Conservation (phyloP, 2,797 vertebrate species). For the Typhlichthys subterraneus region DNA sequence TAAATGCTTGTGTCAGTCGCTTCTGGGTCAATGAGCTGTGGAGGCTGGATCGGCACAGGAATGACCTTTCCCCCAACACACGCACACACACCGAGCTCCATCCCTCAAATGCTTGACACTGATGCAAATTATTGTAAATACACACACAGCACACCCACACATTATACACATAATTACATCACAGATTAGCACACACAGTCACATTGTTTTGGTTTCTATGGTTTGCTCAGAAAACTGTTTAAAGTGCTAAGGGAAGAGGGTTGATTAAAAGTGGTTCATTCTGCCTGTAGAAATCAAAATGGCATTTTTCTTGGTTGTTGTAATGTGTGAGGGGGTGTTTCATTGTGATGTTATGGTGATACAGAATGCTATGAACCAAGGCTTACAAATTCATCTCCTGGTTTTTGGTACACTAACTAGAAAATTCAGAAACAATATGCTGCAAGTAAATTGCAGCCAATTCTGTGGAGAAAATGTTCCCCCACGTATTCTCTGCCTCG, state of each 20-base stretch:
- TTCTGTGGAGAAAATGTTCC: neutral
- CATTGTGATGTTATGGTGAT: neutral
- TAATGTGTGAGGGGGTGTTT: neutral
- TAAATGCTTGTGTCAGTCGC: constrained; percentile 70
- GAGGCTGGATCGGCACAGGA: constrained; percentile 41
- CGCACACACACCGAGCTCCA: neutral
- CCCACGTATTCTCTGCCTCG: neutral
- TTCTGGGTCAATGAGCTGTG: constrained; percentile 67
- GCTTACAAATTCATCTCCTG: neutral
- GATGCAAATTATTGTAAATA: neutral
- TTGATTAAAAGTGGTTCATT: no score
- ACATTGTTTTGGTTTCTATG: no score
- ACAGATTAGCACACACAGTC: no score
- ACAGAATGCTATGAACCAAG: neutral
- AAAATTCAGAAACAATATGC: neutral
- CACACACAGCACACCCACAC: neutral
- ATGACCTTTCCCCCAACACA: constrained; percentile 18
- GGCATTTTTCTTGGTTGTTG: neutral
- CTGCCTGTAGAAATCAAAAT: no score
- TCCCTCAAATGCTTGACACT: constrained; percentile 1
- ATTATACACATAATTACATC: no score
- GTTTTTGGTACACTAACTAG: neutral
- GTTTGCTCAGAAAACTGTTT: no score
- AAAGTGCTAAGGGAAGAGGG: no score
- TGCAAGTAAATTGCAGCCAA: neutral